Evolutionary conservation across 2,888 invertebrate genomes (phyloP), one percentile per base, ranked within the genome.

Genomic region (Sepiola atlantica): DNA sequence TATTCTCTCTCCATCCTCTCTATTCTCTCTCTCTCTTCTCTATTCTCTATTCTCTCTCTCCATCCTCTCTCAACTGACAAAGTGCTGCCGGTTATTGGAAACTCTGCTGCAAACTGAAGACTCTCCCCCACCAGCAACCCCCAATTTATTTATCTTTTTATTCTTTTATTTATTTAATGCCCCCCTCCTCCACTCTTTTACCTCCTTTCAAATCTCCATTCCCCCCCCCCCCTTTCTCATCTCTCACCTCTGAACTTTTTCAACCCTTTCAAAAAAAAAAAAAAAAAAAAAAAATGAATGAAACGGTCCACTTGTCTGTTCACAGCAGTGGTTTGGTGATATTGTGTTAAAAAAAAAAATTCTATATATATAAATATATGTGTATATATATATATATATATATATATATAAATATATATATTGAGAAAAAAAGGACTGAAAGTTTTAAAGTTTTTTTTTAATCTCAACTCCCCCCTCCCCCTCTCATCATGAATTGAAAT

Each of bases 71-170:
- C 3, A 77, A n/a, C 77, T 77, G 77, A 77, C 77, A 77, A 77
- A 77, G 77, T n/a, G 77, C 77, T 77, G 77, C 77, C 77, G 77
- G 77, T 77, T 77, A n/a, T 77, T 77, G 77, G 77, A 77, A 77
- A 77, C 77, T 77, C 77, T 77, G 77, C 77, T 77, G 77, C 77
- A 77, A 77, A 77, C 77, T 77, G 77, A 77, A 77, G n/a, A 77
- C n/a, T 3, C n/a, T n/a, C 35, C 6, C 4, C 0, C 35, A 2
- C 21, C 18, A 35, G 0, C 21, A 14, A 35, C 16, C 35, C 3
- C 28, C 16, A 35, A 8, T 91, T 45, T 45, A 45, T 91, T 45
- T 91, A 35, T 91, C 28, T 45, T 20, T 35, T 54, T 91, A 77
- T 6, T 28, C 10, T 24, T 91, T 45, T 91, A 24, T 91, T 45